Percentiles rank a stretch among this genome's conserved stretches.
These are phyloP conservation scores for Cottus gobio DNA, from an alignment of 2,113 vertebrate genomes.

Conservation along the genomic window DNA sequence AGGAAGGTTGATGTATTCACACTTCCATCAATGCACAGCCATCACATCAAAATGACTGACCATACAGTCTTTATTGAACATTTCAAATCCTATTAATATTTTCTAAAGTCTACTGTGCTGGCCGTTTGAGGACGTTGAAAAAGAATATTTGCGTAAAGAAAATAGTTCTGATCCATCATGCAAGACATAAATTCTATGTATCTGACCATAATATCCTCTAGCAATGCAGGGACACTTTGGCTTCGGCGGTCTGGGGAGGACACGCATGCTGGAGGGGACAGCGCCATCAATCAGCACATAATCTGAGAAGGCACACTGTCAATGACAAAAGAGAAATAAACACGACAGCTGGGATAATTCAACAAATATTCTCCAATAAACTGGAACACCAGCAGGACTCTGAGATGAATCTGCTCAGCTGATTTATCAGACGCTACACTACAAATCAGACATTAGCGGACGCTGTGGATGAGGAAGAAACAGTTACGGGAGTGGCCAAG, in stretches of 20 bases:
- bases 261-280: slow-evolving; percentile 53
- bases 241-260: slow-evolving; percentile 20
- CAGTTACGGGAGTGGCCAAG: slow-evolving; percentile 11
- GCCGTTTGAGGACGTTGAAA: slow-evolving; percentile 10
- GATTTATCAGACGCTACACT: slow-evolving; percentile 32
- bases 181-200: neutral
- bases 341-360: slow-evolving; percentile 31
- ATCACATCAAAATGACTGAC: slow-evolving; percentile 14
- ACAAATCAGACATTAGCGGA: slow-evolving; percentile 47
- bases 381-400: slow-evolving; percentile 6
- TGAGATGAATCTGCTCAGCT: slow-evolving; percentile 48
- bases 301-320: slow-evolving; percentile 58
- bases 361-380: slow-evolving; percentile 36
- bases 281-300: slow-evolving; percentile 68
- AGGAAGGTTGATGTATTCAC: neutral
- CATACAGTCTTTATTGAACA: neutral
- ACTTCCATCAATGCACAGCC: neutral
- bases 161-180: slow-evolving; percentile 29
- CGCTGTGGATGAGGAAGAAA: slow-evolving; percentile 10
- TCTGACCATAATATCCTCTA: slow-evolving; percentile 62
- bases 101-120: slow-evolving; percentile 2
- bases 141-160: slow-evolving; percentile 1
- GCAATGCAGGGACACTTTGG: slow-evolving; percentile 57
- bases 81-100: slow-evolving; percentile 8
- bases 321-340: slow-evolving; percentile 73